Conservation (phyloP, 1,140 invertebrate genomes). For the Calephelis nemesis region DNA sequence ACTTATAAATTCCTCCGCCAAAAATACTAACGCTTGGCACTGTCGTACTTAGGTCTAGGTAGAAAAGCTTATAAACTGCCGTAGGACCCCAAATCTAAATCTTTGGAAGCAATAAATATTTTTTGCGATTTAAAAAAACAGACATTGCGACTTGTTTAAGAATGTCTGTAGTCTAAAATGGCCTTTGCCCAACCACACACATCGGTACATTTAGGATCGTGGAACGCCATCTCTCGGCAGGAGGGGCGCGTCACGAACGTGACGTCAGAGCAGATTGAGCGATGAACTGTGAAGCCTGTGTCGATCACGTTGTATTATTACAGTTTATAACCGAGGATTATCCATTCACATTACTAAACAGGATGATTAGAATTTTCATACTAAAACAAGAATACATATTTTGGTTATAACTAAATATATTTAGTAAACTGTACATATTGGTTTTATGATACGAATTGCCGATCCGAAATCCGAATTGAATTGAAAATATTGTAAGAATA, state of each 20-base stretch:
- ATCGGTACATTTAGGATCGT: slow-evolving; percentile 42
- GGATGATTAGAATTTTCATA: slow-evolving; percentile 35
- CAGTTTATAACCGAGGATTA: slow-evolving; percentile 54
- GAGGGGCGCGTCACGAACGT: slow-evolving; percentile 63
- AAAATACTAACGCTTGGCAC: too few species aligned
- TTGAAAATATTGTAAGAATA: too few species aligned
- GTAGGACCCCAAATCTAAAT: too few species aligned
- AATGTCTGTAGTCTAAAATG: background rate
- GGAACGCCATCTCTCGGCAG: slow-evolving; percentile 64
- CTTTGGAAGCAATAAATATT: too few species aligned
- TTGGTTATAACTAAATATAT: too few species aligned
- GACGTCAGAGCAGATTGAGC: slow-evolving; percentile 71
- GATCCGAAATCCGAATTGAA: too few species aligned
- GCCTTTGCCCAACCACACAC: slow-evolving; percentile 32
- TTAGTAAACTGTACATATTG: too few species aligned
- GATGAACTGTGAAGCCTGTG: slow-evolving; percentile 61
- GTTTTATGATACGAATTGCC: too few species aligned
- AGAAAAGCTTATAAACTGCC: too few species aligned
- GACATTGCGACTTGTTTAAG: background rate
- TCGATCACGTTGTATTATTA: slow-evolving; percentile 65
- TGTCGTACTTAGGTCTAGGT: too few species aligned
- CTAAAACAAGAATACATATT: background rate
- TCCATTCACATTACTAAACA: slow-evolving; percentile 59
- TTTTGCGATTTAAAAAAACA: too few species aligned
- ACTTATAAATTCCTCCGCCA: too few species aligned